A percentile compares a stretch with the other conserved stretches of the same genome.
These are phyloP conservation scores for Butorides virescens DNA, from an alignment of 2,113 vertebrate genomes.

Conservation along the genomic window DNA sequence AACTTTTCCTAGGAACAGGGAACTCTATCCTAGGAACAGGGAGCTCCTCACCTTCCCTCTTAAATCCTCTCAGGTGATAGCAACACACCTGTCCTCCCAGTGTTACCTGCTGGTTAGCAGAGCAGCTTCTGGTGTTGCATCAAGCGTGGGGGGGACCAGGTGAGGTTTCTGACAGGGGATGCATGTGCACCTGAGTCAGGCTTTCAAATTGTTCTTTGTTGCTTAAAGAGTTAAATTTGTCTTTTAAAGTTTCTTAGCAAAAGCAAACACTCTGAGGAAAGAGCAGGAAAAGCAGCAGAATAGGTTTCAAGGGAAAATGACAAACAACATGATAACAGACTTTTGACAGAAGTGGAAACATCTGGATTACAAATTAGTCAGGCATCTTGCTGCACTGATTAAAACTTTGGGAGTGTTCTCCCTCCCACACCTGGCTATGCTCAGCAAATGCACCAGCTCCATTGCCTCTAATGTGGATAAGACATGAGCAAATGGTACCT, in stretches of 20 bases:
- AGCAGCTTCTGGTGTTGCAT: neutral
- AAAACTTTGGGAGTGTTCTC: neutral
- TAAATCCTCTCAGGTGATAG: neutral
- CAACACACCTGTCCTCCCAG: neutral
- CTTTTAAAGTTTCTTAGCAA: neutral
- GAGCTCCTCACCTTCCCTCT: neutral
- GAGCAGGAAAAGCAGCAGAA: neutral
- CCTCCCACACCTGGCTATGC: neutral
- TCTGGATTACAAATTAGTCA: neutral
- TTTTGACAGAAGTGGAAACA: neutral
- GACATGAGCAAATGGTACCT: neutral
- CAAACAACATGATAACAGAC: neutral
- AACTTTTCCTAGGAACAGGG: neutral
- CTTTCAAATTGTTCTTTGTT: neutral
- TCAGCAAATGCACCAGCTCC: neutral
- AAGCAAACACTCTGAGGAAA: neutral
- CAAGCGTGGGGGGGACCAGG: fast-evolving
- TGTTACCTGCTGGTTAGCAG: too few relatives aligned
- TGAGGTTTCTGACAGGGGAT: neutral
- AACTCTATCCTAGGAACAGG: too few relatives aligned
- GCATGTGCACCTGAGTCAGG: neutral
- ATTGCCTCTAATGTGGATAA: neutral
- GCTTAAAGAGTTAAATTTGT: neutral
- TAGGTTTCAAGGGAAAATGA: neutral
- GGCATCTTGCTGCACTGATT: neutral